Percentiles rank a stretch among this genome's conserved stretches.
These are phyloP conservation scores for Drosophila tsacasi DNA, from an alignment of 1,140 invertebrate genomes.

Conservation along the genomic window DNA sequence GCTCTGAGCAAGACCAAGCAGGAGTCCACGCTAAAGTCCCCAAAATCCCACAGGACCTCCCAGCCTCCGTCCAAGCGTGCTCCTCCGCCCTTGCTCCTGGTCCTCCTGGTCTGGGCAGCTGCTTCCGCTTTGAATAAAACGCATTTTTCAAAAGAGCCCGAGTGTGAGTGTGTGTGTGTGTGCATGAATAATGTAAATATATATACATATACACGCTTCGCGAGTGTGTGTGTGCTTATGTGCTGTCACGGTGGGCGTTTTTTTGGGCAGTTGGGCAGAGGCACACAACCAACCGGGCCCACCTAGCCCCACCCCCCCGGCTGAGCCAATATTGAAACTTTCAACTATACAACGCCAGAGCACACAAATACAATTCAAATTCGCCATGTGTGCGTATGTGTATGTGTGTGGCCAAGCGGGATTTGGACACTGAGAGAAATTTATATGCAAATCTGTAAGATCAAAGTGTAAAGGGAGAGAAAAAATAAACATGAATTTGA, in stretches of 20 bases:
- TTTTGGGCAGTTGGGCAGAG: slow-evolving; percentile 65
- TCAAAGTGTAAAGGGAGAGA: no score
- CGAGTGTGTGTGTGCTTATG: slow-evolving; percentile 41
- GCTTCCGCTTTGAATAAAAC: slow-evolving; percentile 73
- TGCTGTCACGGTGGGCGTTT: slow-evolving; percentile 67
- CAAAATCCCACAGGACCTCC: slow-evolving; percentile 30
- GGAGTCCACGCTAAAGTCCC: slow-evolving; percentile 22
- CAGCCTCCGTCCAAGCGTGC: neutral
- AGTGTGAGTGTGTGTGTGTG: slow-evolving; percentile 57
- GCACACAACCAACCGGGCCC: slow-evolving; percentile 26
- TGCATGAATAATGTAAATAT: slow-evolving; percentile 74
- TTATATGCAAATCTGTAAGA: neutral
- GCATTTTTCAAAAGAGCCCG: slow-evolving; percentile 74
- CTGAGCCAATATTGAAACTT: slow-evolving; percentile 78
- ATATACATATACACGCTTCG: slow-evolving; percentile 9
- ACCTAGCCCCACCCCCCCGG: neutral
- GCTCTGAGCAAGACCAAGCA: neutral
- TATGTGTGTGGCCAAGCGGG: slow-evolving; percentile 23
- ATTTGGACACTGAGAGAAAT: slow-evolving; percentile 28
- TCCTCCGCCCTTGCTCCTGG: neutral
- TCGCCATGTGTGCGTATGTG: slow-evolving; percentile 25
- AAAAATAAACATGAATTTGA: no score
- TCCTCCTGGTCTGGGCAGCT: slow-evolving; percentile 51
- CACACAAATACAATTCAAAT: slow-evolving; percentile 53
- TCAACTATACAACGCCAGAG: slow-evolving; percentile 65